phyloP scores from a whole-genome alignment of 1,140 invertebrate genomes.

The Drosophila equinoxialis region DNA sequence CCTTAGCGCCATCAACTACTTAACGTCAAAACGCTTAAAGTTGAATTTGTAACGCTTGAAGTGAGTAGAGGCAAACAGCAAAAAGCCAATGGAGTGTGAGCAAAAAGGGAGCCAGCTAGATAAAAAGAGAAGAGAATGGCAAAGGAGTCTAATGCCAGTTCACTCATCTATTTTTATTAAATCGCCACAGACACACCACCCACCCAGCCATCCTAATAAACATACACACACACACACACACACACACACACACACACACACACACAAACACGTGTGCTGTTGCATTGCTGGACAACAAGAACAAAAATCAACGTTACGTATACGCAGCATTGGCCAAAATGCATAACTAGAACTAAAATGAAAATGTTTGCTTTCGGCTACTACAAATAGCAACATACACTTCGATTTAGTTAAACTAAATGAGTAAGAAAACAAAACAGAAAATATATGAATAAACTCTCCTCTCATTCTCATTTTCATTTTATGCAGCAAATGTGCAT shows the following conservation, averaged over 20 bases:
- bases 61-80: constrained; percentile 61
- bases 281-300: constrained; percentile 34
- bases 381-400: constrained; percentile 1
- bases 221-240: too few species aligned
- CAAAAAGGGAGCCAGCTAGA: constrained; percentile 22
- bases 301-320: constrained; percentile 62
- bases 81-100: constrained; percentile 71
- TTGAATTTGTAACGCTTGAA: constrained; percentile 80
- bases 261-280: constrained; percentile 9
- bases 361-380: constrained; percentile 8
- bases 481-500: not conserved
- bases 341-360: constrained; percentile 25
- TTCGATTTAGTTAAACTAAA: constrained; percentile 1
- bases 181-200: constrained; percentile 48
- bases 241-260: constrained; percentile 3
- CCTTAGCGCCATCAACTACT: constrained; percentile 69
- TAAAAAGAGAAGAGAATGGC: not conserved
- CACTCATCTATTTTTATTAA: constrained; percentile 80
- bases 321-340: constrained; percentile 54
- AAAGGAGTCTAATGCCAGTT: constrained; percentile 59
- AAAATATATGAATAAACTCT: too few species aligned
- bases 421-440: not conserved
- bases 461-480: not conserved
- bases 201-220: constrained; percentile 4
- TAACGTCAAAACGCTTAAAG: constrained; percentile 80